Evolutionary conservation across 2,797 vertebrate species (phyloP), one percentile per base, ranked within the genome.

Genomic region (Pampus argenteus): DNA sequence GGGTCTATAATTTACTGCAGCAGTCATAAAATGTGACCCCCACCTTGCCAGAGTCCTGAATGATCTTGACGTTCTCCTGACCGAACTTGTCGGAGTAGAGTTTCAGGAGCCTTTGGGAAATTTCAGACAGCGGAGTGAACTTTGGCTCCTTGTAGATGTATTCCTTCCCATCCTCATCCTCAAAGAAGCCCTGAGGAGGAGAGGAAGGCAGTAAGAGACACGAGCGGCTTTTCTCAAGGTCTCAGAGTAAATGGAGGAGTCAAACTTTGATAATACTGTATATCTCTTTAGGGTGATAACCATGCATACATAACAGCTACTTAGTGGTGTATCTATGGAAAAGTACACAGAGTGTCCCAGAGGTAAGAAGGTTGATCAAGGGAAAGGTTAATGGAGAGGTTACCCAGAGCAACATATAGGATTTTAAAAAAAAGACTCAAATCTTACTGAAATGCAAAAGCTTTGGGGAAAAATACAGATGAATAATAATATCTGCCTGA

Each of bases 91-190:
- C 97, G 0, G 97, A 99, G 91, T 99, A 99, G 51, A 99, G 96
- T 73, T 98, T 99, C 42, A 98, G 94, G 40, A 99, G 95, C 60
- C 98, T 93, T 88, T 99, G 98, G 57, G 97, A 99, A 76, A 99
- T 97, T 92, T 99, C 98, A 0, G 98, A 98, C 45, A 99, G 95
- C 13, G 97, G 97, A 0, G 98, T 99, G 82, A 99, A 97, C 88
- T 99, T 99, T 20, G 98, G 98, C 76, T 99, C 98, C 89, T 99
- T 99, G 89, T 99, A 99, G 90, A 99, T 99, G 82, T 99, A 99
- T 65, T 99, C 98, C 69, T 99, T 99, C 50, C 98, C 97, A 54
- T 99, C 98, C 84, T 99, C 98, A 66, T 99, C 98, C 89, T 99
- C 98, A 77, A 99, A 99, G 93, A 99, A 99, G 9, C 98, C 97